Base-by-base conservation (phyloP, 2,888 invertebrate species). In the Serripes groenlandicus region DNA sequence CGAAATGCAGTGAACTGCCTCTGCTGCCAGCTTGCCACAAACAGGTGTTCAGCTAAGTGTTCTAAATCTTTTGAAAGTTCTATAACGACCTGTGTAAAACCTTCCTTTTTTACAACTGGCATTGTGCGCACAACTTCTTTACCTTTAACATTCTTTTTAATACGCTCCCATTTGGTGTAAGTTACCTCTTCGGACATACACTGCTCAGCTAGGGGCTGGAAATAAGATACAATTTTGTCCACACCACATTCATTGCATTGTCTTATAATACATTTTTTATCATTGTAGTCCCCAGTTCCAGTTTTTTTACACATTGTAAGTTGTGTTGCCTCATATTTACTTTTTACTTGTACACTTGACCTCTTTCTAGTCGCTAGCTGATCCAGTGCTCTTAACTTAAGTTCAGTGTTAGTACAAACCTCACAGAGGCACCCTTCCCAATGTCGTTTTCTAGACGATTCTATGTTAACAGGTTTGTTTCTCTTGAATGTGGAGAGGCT, bases 21-120 rank as follows among this genome's bases (percentile, higher is more conserved):
- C 28, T 78, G 76, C 66, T 85, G 87, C 83, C 81, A 85, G 5
- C 3, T 28, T 21, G 82, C 82, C 42, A 54, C 58, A 76, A 82
- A 80, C 42, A 85, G 28, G 76, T 85, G 83, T 9, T 64, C 34
- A 21, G 80, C 42, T 34, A 83, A 37, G 23, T 23, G 58, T 64
- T 78, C 69, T 11, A 86, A 34, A 23, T 84, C 78, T 18, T 72
- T 18, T 23, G 71, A 54, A 34, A 85, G 68, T 28, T 85, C 74
- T 58, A 81, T 32, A 42, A 78, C 26, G 5, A 71, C 18, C 7
- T 28, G 34, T 21, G 58, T 75, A 21, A 69, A 15, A 37, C 28
- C 62, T 15, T 56, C 72, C 60, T 18, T 71, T 4, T 73, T 62
- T 42, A 52, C 23, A 1, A 77, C 71, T 21, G 68, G 74, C 79